phyloP scores from a whole-genome alignment of 2,888 invertebrate genomes.

The Macrophya annulata region DNA sequence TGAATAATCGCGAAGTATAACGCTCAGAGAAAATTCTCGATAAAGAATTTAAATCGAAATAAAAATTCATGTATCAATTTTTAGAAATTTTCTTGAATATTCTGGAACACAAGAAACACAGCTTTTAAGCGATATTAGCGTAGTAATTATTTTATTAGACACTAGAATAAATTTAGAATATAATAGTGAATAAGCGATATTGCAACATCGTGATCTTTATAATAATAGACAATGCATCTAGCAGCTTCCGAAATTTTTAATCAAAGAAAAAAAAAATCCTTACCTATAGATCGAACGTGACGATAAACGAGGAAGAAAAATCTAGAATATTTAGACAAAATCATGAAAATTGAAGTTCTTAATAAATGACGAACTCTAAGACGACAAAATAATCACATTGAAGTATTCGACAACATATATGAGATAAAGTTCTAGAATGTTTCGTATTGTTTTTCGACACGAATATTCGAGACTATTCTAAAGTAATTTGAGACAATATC shows the following conservation, averaged over 20 bases:
- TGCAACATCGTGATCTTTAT: too few relatives aligned
- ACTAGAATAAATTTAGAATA: too few relatives aligned
- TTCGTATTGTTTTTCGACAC: neutral
- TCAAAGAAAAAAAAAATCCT: neutral
- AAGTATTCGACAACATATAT: too few relatives aligned
- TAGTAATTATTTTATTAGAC: neutral
- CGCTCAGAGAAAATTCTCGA: neutral
- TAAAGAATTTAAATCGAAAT: neutral
- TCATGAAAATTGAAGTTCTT: neutral
- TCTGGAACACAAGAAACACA: neutral
- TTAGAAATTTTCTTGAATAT: neutral
- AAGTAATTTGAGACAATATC: neutral
- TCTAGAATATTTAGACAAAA: neutral
- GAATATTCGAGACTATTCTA: conserved; percentile 31
- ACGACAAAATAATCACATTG: neutral
- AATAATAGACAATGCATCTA: neutral
- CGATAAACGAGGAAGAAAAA: neutral
- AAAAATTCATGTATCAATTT: neutral
- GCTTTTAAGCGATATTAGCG: too few relatives aligned
- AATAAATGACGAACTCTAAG: neutral
- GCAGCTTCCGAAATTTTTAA: neutral
- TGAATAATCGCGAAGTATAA: neutral
- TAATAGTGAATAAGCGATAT: neutral
- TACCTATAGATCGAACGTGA: neutral
- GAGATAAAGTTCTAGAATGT: neutral